Conservation (phyloP, 2,888 invertebrate species). For the Macrosiphum euphorbiae region DNA sequence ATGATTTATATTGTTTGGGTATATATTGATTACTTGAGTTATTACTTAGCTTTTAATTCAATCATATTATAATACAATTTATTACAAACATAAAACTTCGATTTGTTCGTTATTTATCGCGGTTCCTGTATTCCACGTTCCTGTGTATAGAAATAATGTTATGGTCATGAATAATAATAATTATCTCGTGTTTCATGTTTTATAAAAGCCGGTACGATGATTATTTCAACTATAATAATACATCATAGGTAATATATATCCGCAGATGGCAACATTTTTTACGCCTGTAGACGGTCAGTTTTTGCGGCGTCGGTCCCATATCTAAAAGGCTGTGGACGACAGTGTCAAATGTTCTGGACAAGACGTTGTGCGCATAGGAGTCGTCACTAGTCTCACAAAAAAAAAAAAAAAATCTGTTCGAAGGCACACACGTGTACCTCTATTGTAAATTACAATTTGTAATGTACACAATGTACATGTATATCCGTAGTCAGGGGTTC, state of each 20-base stretch:
- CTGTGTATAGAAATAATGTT: background rate
- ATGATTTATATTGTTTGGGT: conserved; percentile 65
- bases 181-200: background rate
- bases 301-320: no score
- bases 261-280: background rate
- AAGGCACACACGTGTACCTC: background rate
- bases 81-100: conserved; percentile 46
- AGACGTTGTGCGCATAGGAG: background rate
- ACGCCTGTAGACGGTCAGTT: background rate
- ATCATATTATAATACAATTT: conserved; percentile 52
- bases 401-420: background rate
- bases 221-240: background rate
- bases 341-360: no score
- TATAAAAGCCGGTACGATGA: background rate
- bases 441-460: background rate
- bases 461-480: no score
- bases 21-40: conserved; percentile 49
- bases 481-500: background rate
- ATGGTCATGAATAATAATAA: background rate
- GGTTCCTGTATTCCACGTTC: background rate
- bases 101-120: conserved; percentile 35
- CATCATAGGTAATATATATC: background rate
- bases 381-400: background rate
- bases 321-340: background rate
- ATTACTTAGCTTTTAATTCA: conserved; percentile 50